A percentile compares a stretch with the other conserved stretches of the same genome.
phyloP scores from a whole-genome alignment of 2,797 vertebrate genomes.

The Arrhamphus sclerolepis region DNA sequence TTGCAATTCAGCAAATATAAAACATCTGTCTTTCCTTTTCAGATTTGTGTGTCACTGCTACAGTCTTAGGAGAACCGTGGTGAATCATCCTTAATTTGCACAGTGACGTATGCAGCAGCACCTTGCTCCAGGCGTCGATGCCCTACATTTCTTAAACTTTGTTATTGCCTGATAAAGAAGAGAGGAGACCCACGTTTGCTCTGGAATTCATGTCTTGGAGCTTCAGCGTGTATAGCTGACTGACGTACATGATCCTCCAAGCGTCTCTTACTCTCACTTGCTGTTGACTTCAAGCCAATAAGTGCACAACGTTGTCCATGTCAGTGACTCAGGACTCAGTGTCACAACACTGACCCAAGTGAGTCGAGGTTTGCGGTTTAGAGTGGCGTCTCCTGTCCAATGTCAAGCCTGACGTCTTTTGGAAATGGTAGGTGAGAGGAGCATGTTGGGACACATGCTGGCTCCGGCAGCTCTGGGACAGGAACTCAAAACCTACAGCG shows the following conservation, averaged over 20 bases:
- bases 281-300: slow-evolving; percentile 26
- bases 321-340: slow-evolving; percentile 51
- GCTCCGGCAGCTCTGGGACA: slow-evolving; percentile 52
- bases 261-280: slow-evolving; percentile 20
- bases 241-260: not conserved
- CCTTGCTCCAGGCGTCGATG: slow-evolving; percentile 46
- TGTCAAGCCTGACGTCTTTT: slow-evolving; percentile 62
- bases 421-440: slow-evolving; percentile 73
- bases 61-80: slow-evolving; percentile 11
- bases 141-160: slow-evolving; percentile 25
- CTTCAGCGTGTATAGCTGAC: slow-evolving; percentile 16
- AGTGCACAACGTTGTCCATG: slow-evolving; percentile 32
- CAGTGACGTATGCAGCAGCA: slow-evolving; percentile 8
- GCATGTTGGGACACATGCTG: slow-evolving; percentile 65
- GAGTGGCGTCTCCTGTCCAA: slow-evolving; percentile 42
- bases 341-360: too few species aligned
- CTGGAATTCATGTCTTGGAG: slow-evolving; percentile 39
- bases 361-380: slow-evolving; percentile 57
- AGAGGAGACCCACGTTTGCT: slow-evolving; percentile 26
- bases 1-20: slow-evolving; percentile 9
- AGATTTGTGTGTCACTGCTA: not conserved
- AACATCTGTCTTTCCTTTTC: slow-evolving; percentile 5
- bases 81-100: slow-evolving; percentile 29
- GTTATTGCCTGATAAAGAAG: not conserved
- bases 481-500: slow-evolving; percentile 49